phyloP scores from a whole-genome alignment of 2,888 invertebrate species.

The Nephrotoma guestfalica region DNA sequence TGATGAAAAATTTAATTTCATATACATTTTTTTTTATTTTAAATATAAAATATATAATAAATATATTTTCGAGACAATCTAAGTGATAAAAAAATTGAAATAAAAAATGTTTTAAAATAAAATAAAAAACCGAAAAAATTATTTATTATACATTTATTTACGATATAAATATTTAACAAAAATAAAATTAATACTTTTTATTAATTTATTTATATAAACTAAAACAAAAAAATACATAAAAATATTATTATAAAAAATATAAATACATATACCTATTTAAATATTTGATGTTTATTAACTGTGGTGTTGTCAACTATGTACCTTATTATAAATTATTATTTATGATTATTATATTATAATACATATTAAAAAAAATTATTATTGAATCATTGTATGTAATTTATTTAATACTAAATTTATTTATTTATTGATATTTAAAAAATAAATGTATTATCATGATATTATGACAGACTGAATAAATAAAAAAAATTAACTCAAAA shows the following conservation, averaged over 20 bases:
- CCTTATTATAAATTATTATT: neutral
- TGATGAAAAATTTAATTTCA: neutral
- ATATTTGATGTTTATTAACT: slow-evolving; percentile 3
- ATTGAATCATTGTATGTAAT: neutral
- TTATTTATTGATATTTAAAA: neutral
- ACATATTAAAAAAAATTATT: neutral
- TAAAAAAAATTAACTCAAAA: neutral
- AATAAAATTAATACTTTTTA: slow-evolving; percentile 1
- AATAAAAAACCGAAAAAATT: neutral
- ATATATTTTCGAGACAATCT: neutral
- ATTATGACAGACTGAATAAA: neutral
- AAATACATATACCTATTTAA: neutral
- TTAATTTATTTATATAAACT: slow-evolving; percentile 1
- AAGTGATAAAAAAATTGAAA: neutral
- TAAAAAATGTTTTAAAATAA: neutral
- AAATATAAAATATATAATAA: neutral
- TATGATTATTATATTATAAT: neutral
- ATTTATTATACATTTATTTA: neutral
- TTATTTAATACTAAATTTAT: neutral
- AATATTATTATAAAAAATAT: neutral
- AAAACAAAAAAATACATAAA: neutral
- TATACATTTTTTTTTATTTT: neutral
- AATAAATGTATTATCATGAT: neutral
- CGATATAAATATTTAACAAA: neutral
- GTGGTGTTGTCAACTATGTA: slow-evolving; percentile 5